Evolutionary conservation across 2,888 invertebrate genomes (phyloP).

Genomic region (Coenonympha arcania): DNA sequence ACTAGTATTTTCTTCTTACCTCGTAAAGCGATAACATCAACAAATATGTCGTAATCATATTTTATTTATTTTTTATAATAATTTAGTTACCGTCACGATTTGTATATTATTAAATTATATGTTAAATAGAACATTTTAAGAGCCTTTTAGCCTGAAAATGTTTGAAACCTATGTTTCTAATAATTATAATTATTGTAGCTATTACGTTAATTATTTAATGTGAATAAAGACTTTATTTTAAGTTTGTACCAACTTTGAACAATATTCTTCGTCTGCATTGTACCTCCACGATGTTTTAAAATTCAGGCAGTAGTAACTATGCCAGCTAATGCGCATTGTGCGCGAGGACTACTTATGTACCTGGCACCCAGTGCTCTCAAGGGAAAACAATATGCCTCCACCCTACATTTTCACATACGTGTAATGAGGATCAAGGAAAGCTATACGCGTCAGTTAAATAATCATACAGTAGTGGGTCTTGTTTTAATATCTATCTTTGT

Average conservation of each 20-base stretch:
- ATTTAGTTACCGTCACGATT: not conserved
- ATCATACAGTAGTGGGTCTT: constrained; percentile 17
- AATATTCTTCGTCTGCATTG: not conserved
- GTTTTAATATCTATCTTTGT: constrained; percentile 25
- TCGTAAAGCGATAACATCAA: too few species aligned
- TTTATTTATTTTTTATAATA: too few species aligned
- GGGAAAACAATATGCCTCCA: constrained; percentile 38
- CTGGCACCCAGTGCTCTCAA: constrained; percentile 47
- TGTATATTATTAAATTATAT: not conserved
- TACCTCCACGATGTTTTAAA: not conserved
- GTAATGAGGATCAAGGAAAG: constrained; percentile 27
- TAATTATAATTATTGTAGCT: not conserved
- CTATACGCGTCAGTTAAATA: constrained; percentile 25
- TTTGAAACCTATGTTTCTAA: not conserved
- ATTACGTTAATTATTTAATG: too few species aligned
- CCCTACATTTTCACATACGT: constrained; percentile 29
- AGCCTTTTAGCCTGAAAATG: too few species aligned
- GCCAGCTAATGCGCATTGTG: constrained; percentile 55
- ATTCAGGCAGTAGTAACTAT: constrained; percentile 24
- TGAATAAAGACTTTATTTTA: too few species aligned
- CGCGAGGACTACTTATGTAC: constrained; percentile 51
- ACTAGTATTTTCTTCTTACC: too few species aligned
- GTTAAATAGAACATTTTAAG: too few species aligned
- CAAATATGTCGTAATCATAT: too few species aligned
- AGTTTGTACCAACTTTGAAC: not conserved